Conservation (phyloP, 1,140 invertebrate genomes). For the Drosophila chauvacae region DNA sequence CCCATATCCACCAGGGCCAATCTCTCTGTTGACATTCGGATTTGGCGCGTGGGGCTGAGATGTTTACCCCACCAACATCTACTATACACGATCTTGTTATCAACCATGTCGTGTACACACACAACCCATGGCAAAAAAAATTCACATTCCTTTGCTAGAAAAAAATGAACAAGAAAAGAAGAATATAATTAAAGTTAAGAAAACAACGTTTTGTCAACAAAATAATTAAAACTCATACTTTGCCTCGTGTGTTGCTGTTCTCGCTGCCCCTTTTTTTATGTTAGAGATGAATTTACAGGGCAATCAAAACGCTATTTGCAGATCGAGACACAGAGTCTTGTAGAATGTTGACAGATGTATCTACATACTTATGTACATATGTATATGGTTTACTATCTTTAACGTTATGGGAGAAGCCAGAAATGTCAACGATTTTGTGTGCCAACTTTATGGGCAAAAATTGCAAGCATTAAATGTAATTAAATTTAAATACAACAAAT, state of each 20-base stretch:
- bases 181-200: slow-evolving; percentile 57
- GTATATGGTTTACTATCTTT: slow-evolving; percentile 26
- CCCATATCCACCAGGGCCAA: slow-evolving; percentile 27
- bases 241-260: slow-evolving; percentile 12
- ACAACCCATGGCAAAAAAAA: slow-evolving; percentile 32
- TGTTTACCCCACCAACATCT: slow-evolving; percentile 70
- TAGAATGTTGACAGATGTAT: slow-evolving; percentile 38
- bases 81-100: slow-evolving; percentile 35
- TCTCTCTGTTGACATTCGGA: slow-evolving; percentile 67
- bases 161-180: slow-evolving; percentile 24
- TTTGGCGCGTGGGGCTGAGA: slow-evolving; percentile 63
- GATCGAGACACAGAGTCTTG: slow-evolving; percentile 32
- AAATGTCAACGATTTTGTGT: slow-evolving; percentile 10
- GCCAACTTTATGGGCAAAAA: background rate
- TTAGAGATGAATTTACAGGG: slow-evolving; percentile 50
- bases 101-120: slow-evolving; percentile 28
- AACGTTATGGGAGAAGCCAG: slow-evolving; percentile 1
- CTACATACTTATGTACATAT: too few relatives aligned
- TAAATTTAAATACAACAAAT: background rate
- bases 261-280: slow-evolving; percentile 51
- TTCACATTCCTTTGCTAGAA: slow-evolving; percentile 66
- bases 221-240: slow-evolving; percentile 66
- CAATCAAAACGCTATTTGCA: slow-evolving; percentile 42
- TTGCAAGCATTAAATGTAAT: background rate
- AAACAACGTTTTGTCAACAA: slow-evolving; percentile 68